Evolutionary conservation across 2,888 invertebrate genomes (phyloP).

Genomic region (Elmis aenea): DNA sequence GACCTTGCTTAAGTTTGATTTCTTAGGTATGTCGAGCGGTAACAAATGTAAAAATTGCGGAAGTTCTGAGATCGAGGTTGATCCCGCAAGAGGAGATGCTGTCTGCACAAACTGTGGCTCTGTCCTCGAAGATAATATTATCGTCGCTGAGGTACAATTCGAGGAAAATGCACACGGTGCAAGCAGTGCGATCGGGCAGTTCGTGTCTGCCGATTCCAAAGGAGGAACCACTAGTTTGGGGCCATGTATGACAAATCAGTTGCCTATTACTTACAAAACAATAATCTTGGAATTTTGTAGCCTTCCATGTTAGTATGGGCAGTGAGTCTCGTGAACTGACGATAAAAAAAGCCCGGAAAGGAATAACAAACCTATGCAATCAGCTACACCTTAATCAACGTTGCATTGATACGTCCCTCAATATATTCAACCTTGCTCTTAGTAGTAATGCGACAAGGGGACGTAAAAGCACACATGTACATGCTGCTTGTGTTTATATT

Average conservation of each 20-base stretch:
- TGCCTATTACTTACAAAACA: background rate
- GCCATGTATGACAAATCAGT: slow-evolving; percentile 50
- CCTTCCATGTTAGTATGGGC: slow-evolving; percentile 73
- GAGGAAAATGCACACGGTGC: slow-evolving; percentile 89
- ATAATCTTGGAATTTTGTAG: slow-evolving; percentile 46
- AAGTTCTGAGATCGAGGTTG: slow-evolving; percentile 88
- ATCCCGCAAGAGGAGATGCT: slow-evolving; percentile 89
- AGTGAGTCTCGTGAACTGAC: slow-evolving; percentile 93
- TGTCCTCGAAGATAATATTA: slow-evolving; percentile 92
- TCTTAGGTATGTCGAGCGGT: slow-evolving; percentile 60
- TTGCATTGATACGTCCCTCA: slow-evolving; percentile 88
- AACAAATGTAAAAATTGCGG: slow-evolving; percentile 83
- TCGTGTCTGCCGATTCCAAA: slow-evolving; percentile 84
- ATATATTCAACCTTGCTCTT: slow-evolving; percentile 90
- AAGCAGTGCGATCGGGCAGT: slow-evolving; percentile 85
- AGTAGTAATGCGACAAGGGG: slow-evolving; percentile 83
- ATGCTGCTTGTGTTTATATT: slow-evolving; percentile 96
- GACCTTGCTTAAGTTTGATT: too few relatives aligned
- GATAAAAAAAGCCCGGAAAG: slow-evolving; percentile 77
- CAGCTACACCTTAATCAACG: slow-evolving; percentile 86
- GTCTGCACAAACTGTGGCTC: slow-evolving; percentile 96
- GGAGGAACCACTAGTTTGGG: slow-evolving; percentile 80
- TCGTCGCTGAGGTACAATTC: slow-evolving; percentile 95
- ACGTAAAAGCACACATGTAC: slow-evolving; percentile 81
- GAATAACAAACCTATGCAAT: slow-evolving; percentile 79